Evolutionary conservation across 2,113 vertebrate genomes (phyloP).

Genomic region (Raja brachyura): DNA sequence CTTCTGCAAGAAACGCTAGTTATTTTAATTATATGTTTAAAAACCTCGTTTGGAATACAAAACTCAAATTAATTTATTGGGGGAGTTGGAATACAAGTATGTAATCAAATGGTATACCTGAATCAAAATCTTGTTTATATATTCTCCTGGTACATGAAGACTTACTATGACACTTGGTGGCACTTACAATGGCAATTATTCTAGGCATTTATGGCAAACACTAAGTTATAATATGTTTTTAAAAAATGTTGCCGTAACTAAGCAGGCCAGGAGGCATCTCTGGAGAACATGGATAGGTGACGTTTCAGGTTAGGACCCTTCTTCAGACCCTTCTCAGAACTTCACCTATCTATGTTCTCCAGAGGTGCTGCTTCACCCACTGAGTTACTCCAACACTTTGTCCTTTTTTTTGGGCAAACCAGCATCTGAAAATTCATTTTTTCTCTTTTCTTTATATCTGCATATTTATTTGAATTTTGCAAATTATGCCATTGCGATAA

Average conservation of each 20-base stretch:
- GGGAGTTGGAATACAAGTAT: background rate
- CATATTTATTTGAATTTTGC: background rate
- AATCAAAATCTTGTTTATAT: background rate
- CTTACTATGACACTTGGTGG: background rate
- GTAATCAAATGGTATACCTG: background rate
- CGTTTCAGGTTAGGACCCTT: no score
- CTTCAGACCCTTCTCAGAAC: no score
- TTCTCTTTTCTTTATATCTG: background rate
- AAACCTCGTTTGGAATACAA: background rate
- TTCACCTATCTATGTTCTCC: no score
- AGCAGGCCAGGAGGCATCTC: no score
- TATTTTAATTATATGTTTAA: background rate
- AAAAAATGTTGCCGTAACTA: no score
- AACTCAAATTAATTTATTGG: background rate
- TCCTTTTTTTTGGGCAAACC: no score
- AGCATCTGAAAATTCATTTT: no score
- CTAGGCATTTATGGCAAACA: background rate
- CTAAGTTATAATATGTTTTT: background rate
- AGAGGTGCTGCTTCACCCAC: no score
- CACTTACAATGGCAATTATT: background rate
- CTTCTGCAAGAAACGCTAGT: background rate
- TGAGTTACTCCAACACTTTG: no score
- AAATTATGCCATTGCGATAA: background rate
- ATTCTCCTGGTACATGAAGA: background rate
- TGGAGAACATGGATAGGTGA: no score